Evolutionary conservation across 2,888 invertebrate species (phyloP).

Genomic region (Cactoblastis cactorum): DNA sequence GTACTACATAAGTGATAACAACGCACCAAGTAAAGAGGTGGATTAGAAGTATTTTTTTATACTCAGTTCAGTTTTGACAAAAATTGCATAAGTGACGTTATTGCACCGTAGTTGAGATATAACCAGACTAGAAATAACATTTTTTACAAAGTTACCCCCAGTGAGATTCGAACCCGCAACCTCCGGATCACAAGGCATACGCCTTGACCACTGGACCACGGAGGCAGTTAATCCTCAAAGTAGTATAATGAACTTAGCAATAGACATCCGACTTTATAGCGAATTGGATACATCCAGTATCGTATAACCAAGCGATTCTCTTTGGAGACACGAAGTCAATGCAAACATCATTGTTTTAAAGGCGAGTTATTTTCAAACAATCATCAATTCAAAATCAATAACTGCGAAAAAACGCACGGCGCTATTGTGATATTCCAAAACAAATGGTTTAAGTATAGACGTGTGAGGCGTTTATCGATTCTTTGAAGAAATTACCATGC

Average conservation of each 20-base stretch:
- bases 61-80: too few relatives aligned
- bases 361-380: conserved; percentile 46
- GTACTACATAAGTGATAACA: too few relatives aligned
- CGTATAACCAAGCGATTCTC: not conserved
- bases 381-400: conserved; percentile 12
- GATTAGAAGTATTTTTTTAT: too few relatives aligned
- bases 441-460: not conserved
- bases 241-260: not conserved
- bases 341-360: conserved; percentile 47
- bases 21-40: too few relatives aligned
- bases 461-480: not conserved
- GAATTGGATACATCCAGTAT: not conserved
- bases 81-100: too few relatives aligned
- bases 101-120: too few relatives aligned
- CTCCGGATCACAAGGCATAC: too few relatives aligned
- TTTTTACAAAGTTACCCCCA: too few relatives aligned
- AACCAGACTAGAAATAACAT: too few relatives aligned
- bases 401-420: conserved; percentile 2
- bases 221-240: too few relatives aligned
- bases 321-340: conserved; percentile 11
- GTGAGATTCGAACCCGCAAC: too few relatives aligned
- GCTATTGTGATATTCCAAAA: conserved; percentile 10
- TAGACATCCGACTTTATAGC: not conserved
- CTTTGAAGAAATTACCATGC: not conserved
- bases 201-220: too few relatives aligned